Evolutionary conservation across 1,140 invertebrate species (phyloP).

Genomic region (Aleiodes sp.): DNA sequence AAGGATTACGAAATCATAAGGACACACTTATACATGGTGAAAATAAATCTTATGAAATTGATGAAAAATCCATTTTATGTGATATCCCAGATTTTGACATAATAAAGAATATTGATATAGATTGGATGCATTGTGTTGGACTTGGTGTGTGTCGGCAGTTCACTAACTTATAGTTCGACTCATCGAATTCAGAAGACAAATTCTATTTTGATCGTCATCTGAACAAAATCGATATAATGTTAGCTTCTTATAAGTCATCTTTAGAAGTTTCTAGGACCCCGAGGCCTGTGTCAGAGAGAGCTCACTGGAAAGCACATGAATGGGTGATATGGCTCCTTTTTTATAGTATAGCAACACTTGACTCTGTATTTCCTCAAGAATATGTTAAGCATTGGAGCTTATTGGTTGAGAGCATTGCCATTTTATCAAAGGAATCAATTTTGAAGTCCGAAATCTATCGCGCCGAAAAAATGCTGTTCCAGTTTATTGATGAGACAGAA

Average conservation of each 20-base stretch:
- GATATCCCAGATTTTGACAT: conserved; percentile 33
- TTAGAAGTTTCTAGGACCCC: conserved; percentile 41
- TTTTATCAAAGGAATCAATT: conserved; percentile 34
- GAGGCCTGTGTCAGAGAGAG: conserved; percentile 35
- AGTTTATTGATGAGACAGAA: conserved; percentile 26
- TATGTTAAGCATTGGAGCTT: conserved; percentile 45
- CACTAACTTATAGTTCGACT: conserved; percentile 41
- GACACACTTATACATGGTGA: neutral
- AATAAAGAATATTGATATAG: conserved; percentile 24
- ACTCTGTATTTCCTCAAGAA: conserved; percentile 31
- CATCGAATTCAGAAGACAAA: conserved; percentile 20
- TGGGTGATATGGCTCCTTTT: conserved; percentile 42
- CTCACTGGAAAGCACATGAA: conserved; percentile 49
- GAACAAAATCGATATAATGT: conserved; percentile 29
- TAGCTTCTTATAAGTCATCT: conserved; percentile 38
- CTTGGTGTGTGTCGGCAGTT: conserved; percentile 38
- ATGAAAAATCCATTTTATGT: conserved; percentile 17
- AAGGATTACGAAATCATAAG: conserved; percentile 17
- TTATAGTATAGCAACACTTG: conserved; percentile 40
- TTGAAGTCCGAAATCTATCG: conserved; percentile 25
- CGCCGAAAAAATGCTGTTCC: conserved; percentile 21
- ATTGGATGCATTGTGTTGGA: conserved; percentile 47
- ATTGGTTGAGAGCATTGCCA: conserved; percentile 40
- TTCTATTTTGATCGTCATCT: conserved; percentile 40
- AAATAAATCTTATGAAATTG: neutral